A percentile compares a stretch with the other conserved stretches of the same genome.
These are phyloP conservation scores for Mimas tiliae DNA, from an alignment of 2,888 invertebrate genomes.

Conservation along the genomic window DNA sequence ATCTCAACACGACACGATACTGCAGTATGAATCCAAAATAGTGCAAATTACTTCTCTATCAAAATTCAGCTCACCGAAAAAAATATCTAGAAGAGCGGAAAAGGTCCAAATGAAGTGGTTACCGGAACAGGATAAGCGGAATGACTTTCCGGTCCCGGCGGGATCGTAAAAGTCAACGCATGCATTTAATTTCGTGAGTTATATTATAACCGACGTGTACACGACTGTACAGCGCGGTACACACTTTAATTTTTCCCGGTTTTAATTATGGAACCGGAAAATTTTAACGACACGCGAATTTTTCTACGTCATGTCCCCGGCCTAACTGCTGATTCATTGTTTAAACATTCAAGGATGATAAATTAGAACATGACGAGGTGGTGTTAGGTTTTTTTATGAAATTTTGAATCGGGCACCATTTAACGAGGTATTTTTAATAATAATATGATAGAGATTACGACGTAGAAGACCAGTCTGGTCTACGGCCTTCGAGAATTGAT, in stretches of 20 bases:
- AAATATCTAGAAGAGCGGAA: slow-evolving; percentile 54
- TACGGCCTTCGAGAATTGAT: too few species aligned
- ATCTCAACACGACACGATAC: too few species aligned
- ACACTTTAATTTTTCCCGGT: slow-evolving; percentile 35
- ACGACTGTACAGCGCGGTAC: not conserved
- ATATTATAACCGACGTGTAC: slow-evolving; percentile 33
- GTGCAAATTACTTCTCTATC: slow-evolving; percentile 44
- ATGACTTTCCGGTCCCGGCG: slow-evolving; percentile 68
- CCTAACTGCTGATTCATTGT: slow-evolving; percentile 23
- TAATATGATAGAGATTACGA: not conserved
- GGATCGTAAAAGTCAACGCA: slow-evolving; percentile 74
- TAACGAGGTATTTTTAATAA: not conserved
- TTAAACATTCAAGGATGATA: slow-evolving; percentile 16
- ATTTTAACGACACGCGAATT: slow-evolving; percentile 41
- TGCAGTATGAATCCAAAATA: too few species aligned
- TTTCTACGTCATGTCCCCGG: slow-evolving; percentile 26
- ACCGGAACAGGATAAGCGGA: slow-evolving; percentile 63
- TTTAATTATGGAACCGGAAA: slow-evolving; percentile 46
- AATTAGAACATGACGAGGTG: not conserved
- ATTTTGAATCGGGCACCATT: not conserved
- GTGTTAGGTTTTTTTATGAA: not conserved
- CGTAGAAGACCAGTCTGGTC: too few species aligned
- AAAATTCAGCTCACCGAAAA: slow-evolving; percentile 59
- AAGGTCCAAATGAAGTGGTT: slow-evolving; percentile 62
- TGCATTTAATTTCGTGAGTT: slow-evolving; percentile 72